Evolutionary conservation across 1,140 invertebrate species (phyloP).

Genomic region (Drosophila insularis): DNA sequence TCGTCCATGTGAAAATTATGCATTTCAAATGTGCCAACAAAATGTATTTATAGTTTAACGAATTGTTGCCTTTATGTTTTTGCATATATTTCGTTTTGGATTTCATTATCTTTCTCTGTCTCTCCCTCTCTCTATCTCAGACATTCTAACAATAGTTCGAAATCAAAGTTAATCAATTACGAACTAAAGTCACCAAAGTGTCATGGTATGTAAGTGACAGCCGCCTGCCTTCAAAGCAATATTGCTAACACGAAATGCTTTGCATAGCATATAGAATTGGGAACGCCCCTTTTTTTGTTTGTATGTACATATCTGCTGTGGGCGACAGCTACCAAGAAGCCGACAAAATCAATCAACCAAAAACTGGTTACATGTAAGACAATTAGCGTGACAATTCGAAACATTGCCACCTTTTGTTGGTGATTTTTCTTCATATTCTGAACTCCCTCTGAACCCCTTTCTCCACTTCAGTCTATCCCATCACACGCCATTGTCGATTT

Average conservation of each 20-base stretch:
- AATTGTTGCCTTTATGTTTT: neutral
- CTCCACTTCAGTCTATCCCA: neutral
- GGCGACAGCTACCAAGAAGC: conserved; percentile 1
- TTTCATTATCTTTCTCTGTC: neutral
- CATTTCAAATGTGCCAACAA: conserved; percentile 33
- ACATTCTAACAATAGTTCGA: conserved; percentile 30
- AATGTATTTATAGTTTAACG: conserved; percentile 25
- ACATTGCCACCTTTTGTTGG: conserved; percentile 56
- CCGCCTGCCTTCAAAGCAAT: conserved; percentile 8
- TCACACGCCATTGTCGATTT: neutral
- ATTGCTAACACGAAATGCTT: conserved; percentile 51
- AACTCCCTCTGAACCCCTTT: neutral
- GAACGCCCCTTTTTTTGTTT: neutral
- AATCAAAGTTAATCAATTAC: conserved; percentile 78
- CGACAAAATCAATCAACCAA: conserved; percentile 42
- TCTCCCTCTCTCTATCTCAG: neutral
- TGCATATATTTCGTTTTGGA: neutral
- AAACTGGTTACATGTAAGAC: conserved; percentile 57
- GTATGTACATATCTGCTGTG: too few relatives aligned
- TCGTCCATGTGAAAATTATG: conserved; percentile 55
- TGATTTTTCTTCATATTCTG: conserved; percentile 35
- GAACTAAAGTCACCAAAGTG: conserved; percentile 54
- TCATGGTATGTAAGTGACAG: conserved; percentile 58
- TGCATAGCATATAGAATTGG: conserved; percentile 27
- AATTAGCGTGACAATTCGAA: conserved; percentile 78